Evolutionary conservation across 2,888 invertebrate genomes (phyloP).

Genomic region (Heliconius erato): DNA sequence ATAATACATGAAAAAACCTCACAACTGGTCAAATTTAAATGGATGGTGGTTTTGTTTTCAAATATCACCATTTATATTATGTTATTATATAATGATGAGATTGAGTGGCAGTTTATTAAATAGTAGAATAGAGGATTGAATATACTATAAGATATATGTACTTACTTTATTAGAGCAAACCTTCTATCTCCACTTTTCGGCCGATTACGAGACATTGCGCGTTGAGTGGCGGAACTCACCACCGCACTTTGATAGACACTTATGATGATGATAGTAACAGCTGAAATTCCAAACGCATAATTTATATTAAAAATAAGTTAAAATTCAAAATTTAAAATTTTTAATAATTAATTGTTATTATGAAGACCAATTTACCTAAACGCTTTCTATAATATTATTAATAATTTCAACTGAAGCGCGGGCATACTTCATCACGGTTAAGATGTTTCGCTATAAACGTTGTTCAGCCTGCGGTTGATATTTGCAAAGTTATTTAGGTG

Average conservation of each 20-base stretch:
- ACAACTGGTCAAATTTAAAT: background rate
- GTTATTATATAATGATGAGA: no score
- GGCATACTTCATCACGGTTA: constrained; percentile 6
- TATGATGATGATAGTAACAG: background rate
- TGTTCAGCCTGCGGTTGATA: constrained; percentile 10
- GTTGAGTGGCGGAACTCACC: background rate
- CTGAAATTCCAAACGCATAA: background rate
- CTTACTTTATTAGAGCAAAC: no score
- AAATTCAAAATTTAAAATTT: background rate
- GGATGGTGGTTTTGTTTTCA: background rate
- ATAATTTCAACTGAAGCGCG: background rate
- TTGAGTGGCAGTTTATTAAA: no score
- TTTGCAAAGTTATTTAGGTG: background rate
- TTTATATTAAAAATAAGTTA: background rate
- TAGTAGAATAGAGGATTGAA: no score
- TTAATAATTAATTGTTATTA: no score
- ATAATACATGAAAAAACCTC: background rate
- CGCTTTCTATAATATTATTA: background rate
- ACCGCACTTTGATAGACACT: background rate
- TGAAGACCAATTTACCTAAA: background rate
- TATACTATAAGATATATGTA: no score
- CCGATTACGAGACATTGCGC: no score
- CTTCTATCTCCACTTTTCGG: no score
- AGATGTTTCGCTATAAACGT: constrained; percentile 10
- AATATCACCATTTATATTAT: background rate